These are phyloP conservation scores for Morpho achilles DNA, from an alignment of 2,888 invertebrate species.

Conservation along the genomic window DNA sequence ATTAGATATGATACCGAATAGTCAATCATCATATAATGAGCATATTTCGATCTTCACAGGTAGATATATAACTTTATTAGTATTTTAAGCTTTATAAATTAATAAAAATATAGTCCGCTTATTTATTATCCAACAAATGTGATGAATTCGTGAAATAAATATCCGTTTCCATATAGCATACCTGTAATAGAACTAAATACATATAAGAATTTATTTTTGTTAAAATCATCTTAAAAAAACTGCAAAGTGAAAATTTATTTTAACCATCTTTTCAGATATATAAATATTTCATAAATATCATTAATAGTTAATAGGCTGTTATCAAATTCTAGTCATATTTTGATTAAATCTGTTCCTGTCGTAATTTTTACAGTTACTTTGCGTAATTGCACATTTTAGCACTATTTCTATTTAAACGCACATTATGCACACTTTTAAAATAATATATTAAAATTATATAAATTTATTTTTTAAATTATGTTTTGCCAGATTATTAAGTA, in stretches of 20 bases:
- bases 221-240: background rate
- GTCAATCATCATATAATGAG: too few relatives aligned
- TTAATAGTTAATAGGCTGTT: background rate
- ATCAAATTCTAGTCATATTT: slow-evolving; percentile 15
- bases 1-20: slow-evolving; percentile 5
- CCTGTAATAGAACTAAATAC: background rate
- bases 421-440: slow-evolving; percentile 24
- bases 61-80: background rate
- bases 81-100: background rate
- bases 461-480: too few relatives aligned
- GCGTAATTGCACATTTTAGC: slow-evolving; percentile 22
- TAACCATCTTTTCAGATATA: background rate
- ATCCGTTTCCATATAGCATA: too few relatives aligned
- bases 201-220: slow-evolving; percentile 9
- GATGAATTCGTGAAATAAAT: too few relatives aligned
- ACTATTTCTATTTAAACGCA: slow-evolving; percentile 26
- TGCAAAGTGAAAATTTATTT: background rate
- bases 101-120: background rate
- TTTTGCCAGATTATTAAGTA: too few relatives aligned
- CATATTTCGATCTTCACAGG: background rate
- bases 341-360: slow-evolving; percentile 4
- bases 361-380: slow-evolving; percentile 1
- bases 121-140: too few relatives aligned
- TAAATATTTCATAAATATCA: background rate
- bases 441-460: slow-evolving; percentile 1